Base-by-base conservation (phyloP, 2,888 invertebrate species). In the Dicyrtoma fusca region DNA sequence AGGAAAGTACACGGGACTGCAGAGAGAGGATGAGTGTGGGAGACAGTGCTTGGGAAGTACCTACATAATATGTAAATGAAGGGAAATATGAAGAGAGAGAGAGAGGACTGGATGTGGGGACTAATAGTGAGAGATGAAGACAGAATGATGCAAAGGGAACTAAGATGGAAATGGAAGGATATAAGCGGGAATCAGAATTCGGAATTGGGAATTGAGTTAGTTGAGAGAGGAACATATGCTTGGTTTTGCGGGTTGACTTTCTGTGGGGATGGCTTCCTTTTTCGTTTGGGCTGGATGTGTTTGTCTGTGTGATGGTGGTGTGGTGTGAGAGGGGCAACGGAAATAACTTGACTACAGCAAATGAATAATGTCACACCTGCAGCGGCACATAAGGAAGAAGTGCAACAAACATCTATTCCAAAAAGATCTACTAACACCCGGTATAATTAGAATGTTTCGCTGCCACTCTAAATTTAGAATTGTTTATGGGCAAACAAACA, bases 401-500 rank as follows among this genome's bases (percentile, higher is more conserved):
- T 66, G 66, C 66, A 66, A 66, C 66, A 53, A 66, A 66, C 66
- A 66, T 66, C 51, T 25, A 57, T 57, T 57, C 57, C 26, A 57
- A 34, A 34, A 26, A 57, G 57, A 57, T 57, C 25, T 49, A 53
- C 44, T 53, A 51, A 53, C 66, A 55, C 62, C 64, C 62, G 71
- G 62, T 72, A 72, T 72, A 72, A 72, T 72, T 72, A 72, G 72
- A 72, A 66, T 59, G 26, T 55, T 51, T 72, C 57, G 34, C 51
- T 64, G 19, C 73, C 59, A 49, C 57, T 51, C 73, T 74, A 74
- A 72, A 74, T 74, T 72, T 74, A 74, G 74, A 74, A 65, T 74
- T 74, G 74, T 74, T 74, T 74, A 74, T 74, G 74, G 51, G 74
- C 72, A 74, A 74, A 74, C 74, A 74, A 74, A 74, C 74, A 74